Conservation (phyloP, 2,113 vertebrate species). For the Poeciliopsis occidentalis region DNA sequence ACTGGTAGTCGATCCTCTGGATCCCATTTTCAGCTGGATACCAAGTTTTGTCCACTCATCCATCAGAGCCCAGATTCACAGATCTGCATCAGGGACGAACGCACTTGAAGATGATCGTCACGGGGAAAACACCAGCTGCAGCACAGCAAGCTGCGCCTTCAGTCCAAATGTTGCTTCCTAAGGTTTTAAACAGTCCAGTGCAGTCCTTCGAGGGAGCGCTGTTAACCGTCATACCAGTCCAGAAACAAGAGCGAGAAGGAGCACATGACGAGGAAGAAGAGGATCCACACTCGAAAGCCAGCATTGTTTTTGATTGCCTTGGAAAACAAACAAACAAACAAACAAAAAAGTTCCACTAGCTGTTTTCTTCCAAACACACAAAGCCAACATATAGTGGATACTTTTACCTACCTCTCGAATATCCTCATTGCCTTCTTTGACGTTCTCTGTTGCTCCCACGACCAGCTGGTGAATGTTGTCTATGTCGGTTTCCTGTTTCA, state of each 20-base stretch:
- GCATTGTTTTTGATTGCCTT: constrained; percentile 99
- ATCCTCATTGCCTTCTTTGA: constrained; percentile 98
- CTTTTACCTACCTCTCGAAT: constrained; percentile 87
- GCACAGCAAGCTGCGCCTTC: background rate
- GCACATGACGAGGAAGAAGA: constrained; percentile 99
- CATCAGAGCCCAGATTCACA: constrained; percentile 6
- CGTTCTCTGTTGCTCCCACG: constrained; percentile 95
- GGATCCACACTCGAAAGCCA: constrained; percentile 97
- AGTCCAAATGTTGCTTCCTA: constrained; percentile 21
- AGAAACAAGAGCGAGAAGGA: constrained; percentile 97
- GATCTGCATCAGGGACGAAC: constrained; percentile 6
- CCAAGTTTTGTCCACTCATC: constrained; percentile 1
- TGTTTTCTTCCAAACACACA: background rate
- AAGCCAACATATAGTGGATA: background rate
- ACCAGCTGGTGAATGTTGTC: constrained; percentile 94
- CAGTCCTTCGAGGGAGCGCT: constrained; percentile 4
- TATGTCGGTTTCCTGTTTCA: constrained; percentile 89
- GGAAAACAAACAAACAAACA: constrained; percentile 18
- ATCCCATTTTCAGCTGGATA: constrained; percentile 5
- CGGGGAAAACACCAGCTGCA: constrained; percentile 14
- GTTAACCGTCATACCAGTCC: constrained; percentile 97
- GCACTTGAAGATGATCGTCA: constrained; percentile 3
- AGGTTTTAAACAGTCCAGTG: constrained; percentile 3
- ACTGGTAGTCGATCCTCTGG: constrained; percentile 1
- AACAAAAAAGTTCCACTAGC: background rate